These are phyloP conservation scores for Lagopus muta DNA, from an alignment of 2,113 vertebrate genomes.

Conservation along the genomic window DNA sequence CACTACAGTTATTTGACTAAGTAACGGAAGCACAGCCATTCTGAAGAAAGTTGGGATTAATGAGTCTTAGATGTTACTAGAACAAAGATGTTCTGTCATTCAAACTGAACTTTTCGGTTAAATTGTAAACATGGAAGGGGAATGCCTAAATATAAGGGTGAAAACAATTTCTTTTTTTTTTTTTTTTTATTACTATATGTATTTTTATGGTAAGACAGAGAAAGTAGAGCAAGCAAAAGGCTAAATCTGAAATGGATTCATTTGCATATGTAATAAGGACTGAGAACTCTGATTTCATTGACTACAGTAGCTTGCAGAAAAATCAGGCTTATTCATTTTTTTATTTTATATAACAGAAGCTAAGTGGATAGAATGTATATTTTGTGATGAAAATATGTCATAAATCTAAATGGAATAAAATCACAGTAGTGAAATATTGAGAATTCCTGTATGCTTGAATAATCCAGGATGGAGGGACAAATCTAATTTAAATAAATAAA, in stretches of 20 bases:
- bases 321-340: neutral
- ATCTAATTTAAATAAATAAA: neutral
- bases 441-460: neutral
- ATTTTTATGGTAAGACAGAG: neutral
- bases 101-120: constrained; percentile 6
- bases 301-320: neutral
- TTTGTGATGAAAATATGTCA: neutral
- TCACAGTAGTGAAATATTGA: neutral
- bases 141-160: neutral
- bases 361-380: neutral
- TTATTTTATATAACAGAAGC: neutral
- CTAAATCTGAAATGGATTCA: neutral
- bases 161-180: neutral
- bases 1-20: neutral
- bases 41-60: neutral
- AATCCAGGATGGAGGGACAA: neutral
- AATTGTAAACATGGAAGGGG: neutral
- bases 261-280: neutral
- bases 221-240: neutral
- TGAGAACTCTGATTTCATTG: neutral
- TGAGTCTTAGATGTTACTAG: neutral
- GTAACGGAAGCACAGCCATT: constrained; percentile 4
- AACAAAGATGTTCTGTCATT: neutral
- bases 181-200: too few relatives aligned
- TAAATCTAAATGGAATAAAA: neutral